These are phyloP conservation scores for Synanthedon formicaeformis DNA, from an alignment of 2,888 invertebrate genomes.

Conservation along the genomic window DNA sequence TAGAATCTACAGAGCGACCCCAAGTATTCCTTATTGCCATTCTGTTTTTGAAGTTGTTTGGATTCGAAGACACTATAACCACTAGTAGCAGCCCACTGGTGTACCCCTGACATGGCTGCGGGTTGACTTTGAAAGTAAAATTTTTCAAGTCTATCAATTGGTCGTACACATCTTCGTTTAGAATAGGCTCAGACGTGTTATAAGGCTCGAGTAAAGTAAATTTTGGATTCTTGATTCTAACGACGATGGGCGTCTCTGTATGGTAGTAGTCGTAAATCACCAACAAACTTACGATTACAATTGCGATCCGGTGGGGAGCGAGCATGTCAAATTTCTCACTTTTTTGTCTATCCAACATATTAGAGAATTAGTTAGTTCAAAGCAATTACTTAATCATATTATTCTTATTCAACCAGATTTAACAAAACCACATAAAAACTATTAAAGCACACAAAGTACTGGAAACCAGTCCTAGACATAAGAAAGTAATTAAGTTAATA, in stretches of 20 bases:
- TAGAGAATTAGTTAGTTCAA: neutral
- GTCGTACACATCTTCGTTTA: slow-evolving; percentile 21
- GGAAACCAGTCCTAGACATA: too few species aligned
- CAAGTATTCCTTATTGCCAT: slow-evolving; percentile 78
- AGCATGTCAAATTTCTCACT: slow-evolving; percentile 24
- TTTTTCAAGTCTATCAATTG: slow-evolving; percentile 69
- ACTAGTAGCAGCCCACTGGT: slow-evolving; percentile 64
- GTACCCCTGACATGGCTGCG: slow-evolving; percentile 63
- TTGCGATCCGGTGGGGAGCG: slow-evolving; percentile 23
- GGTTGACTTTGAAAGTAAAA: slow-evolving; percentile 73
- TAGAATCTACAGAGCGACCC: slow-evolving; percentile 69
- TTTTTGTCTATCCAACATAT: slow-evolving; percentile 21
- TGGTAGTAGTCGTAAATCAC: slow-evolving; percentile 25
- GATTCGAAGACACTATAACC: slow-evolving; percentile 78
- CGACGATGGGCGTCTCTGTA: slow-evolving; percentile 9
- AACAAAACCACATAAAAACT: too few species aligned
- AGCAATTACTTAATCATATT: too few species aligned
- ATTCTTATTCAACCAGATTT: too few species aligned
- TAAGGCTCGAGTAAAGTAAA: slow-evolving; percentile 32
- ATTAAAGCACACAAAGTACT: too few species aligned
- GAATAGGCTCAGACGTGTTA: slow-evolving; percentile 13
- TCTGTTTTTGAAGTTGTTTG: slow-evolving; percentile 74
- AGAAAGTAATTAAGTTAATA: too few species aligned
- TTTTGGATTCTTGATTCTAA: slow-evolving; percentile 26
- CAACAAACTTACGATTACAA: slow-evolving; percentile 17